Evolutionary conservation across 2,888 invertebrate species (phyloP).

Genomic region (Oscheius sp.): DNA sequence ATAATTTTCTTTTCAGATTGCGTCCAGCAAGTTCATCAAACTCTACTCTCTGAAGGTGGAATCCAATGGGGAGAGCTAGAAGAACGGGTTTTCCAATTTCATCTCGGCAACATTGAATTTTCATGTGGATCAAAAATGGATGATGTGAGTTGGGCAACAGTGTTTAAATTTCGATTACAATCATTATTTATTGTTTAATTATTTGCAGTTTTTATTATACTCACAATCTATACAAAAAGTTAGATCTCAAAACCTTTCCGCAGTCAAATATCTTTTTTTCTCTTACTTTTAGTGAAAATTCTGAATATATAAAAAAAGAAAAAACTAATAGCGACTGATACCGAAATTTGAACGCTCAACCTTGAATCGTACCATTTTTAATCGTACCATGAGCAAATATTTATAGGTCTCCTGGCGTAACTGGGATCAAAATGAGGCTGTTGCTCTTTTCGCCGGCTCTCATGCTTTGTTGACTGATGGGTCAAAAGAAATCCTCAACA

Average conservation of each 20-base stretch:
- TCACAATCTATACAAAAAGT: too few species aligned
- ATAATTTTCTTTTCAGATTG: conserved; percentile 22
- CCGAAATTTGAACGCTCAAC: too few species aligned
- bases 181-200: too few species aligned
- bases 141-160: conserved; percentile 46
- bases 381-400: too few species aligned
- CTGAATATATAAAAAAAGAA: too few species aligned
- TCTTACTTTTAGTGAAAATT: too few species aligned
- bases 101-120: conserved; percentile 73
- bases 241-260: too few species aligned
- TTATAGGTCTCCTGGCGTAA: conserved; percentile 43
- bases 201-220: too few species aligned
- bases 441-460: conserved; percentile 73
- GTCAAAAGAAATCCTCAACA: conserved; percentile 69
- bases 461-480: conserved; percentile 72
- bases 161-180: too few species aligned
- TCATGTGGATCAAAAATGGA: conserved; percentile 72
- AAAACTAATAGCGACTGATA: too few species aligned
- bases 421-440: conserved; percentile 74
- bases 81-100: conserved; percentile 71
- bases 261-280: too few species aligned
- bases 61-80: conserved; percentile 35
- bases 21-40: conserved; percentile 28
- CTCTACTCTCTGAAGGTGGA: conserved; percentile 30
- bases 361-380: too few species aligned